Percentiles rank a stretch among this genome's conserved stretches.
phyloP scores from a whole-genome alignment of 2,888 invertebrate genomes.

The Pachycephus smyrnensis region DNA sequence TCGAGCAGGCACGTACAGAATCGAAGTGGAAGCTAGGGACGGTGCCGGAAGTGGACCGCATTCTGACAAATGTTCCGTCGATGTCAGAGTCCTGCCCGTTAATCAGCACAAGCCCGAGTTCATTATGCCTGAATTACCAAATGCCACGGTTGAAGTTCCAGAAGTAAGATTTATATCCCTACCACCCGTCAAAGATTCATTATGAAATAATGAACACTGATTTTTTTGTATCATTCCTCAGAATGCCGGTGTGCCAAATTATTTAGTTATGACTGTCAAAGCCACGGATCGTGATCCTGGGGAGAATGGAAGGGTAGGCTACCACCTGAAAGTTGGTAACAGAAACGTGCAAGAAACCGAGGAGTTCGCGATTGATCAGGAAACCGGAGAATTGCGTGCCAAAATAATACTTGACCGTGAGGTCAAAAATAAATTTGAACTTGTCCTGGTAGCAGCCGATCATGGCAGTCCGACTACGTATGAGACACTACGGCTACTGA shows the following conservation, averaged over 20 bases:
- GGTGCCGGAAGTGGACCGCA: slow-evolving; percentile 76
- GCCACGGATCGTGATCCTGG: slow-evolving; percentile 87
- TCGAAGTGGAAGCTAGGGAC: slow-evolving; percentile 83
- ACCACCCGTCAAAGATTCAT: background rate
- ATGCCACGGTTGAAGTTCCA: slow-evolving; percentile 83
- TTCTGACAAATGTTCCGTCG: slow-evolving; percentile 77
- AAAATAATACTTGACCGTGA: slow-evolving; percentile 86
- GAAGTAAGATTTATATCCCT: slow-evolving; percentile 72
- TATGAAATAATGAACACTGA: background rate
- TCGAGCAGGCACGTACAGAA: slow-evolving; percentile 71
- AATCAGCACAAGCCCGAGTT: slow-evolving; percentile 88
- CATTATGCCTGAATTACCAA: slow-evolving; percentile 79
- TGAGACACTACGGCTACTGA: slow-evolving; percentile 81
- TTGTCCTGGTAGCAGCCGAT: slow-evolving; percentile 85
- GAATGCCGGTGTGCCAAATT: slow-evolving; percentile 82
- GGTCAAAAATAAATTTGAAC: slow-evolving; percentile 75
- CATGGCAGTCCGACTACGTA: slow-evolving; percentile 85
- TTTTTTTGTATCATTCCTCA: slow-evolving; percentile 50
- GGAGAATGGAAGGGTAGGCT: slow-evolving; percentile 86
- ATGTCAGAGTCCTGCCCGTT: slow-evolving; percentile 81
- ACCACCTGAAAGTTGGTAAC: slow-evolving; percentile 83
- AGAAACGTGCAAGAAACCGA: slow-evolving; percentile 82
- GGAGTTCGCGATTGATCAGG: slow-evolving; percentile 83
- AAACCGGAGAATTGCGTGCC: slow-evolving; percentile 84
- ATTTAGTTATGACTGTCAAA: slow-evolving; percentile 83